Conservation (phyloP, 2,888 invertebrate genomes). For the Escarpia spicata region DNA sequence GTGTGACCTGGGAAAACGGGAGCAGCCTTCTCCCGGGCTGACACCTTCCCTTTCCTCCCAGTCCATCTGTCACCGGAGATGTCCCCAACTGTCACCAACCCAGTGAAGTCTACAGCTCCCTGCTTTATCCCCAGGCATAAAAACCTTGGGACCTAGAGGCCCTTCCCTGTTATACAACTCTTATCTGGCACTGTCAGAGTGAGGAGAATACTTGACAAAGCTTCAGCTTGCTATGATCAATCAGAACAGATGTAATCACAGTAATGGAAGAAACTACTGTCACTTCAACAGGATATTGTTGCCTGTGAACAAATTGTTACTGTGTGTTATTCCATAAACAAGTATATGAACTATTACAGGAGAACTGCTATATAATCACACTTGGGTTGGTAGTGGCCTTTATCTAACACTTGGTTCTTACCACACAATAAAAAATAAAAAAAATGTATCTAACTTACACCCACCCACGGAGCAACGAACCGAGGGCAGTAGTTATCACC, state of each 20-base stretch:
- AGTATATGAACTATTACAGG: background rate
- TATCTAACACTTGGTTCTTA: too few relatives aligned
- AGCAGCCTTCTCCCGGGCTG: background rate
- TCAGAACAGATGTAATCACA: background rate
- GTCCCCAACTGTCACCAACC: slow-evolving; percentile 1
- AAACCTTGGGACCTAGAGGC: background rate
- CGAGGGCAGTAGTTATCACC: too few relatives aligned
- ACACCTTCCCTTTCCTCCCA: background rate
- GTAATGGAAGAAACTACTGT: background rate
- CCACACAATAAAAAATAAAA: too few relatives aligned
- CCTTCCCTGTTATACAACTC: background rate
- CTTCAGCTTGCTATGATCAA: background rate
- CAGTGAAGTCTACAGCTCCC: background rate
- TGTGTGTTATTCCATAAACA: background rate
- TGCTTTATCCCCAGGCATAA: background rate
- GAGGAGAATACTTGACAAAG: background rate
- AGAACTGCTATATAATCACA: background rate
- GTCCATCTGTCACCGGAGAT: background rate
- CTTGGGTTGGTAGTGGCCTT: too few relatives aligned
- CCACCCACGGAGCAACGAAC: too few relatives aligned
- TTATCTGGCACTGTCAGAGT: background rate
- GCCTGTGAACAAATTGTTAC: background rate
- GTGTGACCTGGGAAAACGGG: background rate
- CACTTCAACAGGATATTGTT: background rate
- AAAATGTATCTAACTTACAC: too few relatives aligned